A percentile compares a stretch with the other conserved stretches of the same genome.
Evolutionary conservation across 2,113 vertebrate genomes (phyloP).

Genomic region (Leptodactylus fuscus): DNA sequence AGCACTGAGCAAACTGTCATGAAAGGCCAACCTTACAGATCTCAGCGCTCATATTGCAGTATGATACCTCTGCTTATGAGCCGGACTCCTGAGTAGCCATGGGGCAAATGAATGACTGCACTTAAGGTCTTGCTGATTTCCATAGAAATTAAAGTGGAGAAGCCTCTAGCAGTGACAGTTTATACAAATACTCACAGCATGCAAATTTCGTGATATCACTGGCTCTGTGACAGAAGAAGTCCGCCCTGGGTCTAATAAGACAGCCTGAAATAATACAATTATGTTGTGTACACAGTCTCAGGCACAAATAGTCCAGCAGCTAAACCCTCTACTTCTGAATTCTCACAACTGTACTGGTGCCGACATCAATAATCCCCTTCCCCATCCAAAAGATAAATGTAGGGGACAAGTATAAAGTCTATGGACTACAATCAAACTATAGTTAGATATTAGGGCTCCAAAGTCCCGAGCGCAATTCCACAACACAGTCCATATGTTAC

Average conservation of each 20-base stretch:
- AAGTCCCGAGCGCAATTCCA: not conserved
- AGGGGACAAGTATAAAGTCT: not conserved
- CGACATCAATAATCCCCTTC: too few species aligned
- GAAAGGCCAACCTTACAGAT: not conserved
- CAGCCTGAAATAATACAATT: not conserved
- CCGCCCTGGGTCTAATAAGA: not conserved
- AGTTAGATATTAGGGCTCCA: not conserved
- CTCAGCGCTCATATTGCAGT: not conserved
- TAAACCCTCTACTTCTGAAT: not conserved
- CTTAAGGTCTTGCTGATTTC: constrained; percentile 40
- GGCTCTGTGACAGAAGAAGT: constrained; percentile 22
- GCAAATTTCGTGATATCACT: constrained; percentile 43
- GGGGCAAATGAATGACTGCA: constrained; percentile 32
- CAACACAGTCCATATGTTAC: not conserved
- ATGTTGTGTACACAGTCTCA: not conserved
- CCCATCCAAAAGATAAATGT: not conserved
- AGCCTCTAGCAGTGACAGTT: constrained; percentile 55
- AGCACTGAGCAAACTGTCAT: not conserved
- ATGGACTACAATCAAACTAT: not conserved
- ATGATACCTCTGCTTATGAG: not conserved
- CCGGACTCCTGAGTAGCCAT: not conserved
- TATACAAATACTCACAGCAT: constrained; percentile 49
- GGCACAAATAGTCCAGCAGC: not conserved
- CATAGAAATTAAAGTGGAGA: constrained; percentile 36
- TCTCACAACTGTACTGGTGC: not conserved